Base-by-base conservation (phyloP, 2,888 invertebrate genomes). In the Cantharis nigra region DNA sequence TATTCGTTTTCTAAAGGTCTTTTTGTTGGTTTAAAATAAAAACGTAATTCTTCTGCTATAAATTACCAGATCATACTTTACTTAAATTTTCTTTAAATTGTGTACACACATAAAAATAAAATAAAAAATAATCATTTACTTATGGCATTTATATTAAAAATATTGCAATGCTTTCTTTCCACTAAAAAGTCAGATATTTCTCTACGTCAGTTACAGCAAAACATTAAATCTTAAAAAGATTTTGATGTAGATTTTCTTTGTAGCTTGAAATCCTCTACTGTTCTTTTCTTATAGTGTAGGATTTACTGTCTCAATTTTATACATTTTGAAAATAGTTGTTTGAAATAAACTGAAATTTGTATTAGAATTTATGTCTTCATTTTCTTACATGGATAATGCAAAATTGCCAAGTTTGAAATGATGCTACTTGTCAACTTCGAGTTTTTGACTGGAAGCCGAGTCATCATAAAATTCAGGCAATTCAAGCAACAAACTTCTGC, bases 151-250 rank as follows among this genome's bases (percentile, higher is more conserved):
- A 67, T 67, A 67, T 67, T 67, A 67, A 67, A 67, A 67, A 67
- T 67, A 67, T 23, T 26, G 65, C 23, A 67, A 67, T 67, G 65
- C 65, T 67, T 67, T 67, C 65, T n/a, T 67, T 67, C 65, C 7
- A n/a, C 65, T 67, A 67, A 20, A 67, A 67, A 67, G 65, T 67
- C 13, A 23, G 65, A 23, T 26, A 67, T 67, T 67, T 67, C 65
- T 67, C 65, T n/a, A 67, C 65, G 65, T 67, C 65, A 67, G n/a
- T 23, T 67, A 67, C 65, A 67, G 65, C 65, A 67, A 67, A 49
- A 67, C 65, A 67, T 67, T 67, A 67, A 67, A 67, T 67, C 65
- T 67, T 67, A n/a, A 23, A 67, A 67, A 67, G 65, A 67, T 67
- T 67, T 67, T 67, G 16, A 67, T 67, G 65, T 67, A 67, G 65